Conservation (phyloP, 2,797 vertebrate species). For the Champsocephalus gunnari region DNA sequence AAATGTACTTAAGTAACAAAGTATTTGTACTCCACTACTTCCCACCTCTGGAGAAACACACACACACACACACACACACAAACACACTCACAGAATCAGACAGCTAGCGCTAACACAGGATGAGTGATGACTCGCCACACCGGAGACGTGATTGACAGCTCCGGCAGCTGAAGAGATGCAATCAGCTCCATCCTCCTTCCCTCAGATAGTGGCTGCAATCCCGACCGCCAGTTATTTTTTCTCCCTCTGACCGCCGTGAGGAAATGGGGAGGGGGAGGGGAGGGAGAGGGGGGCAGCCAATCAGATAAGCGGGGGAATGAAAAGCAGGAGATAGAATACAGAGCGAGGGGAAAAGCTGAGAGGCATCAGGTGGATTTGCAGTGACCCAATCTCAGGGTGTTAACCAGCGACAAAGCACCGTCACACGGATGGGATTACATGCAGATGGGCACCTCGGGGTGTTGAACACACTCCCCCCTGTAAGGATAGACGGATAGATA, state of each 20-base stretch:
- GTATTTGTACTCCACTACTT: too few species aligned
- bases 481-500: too few species aligned
- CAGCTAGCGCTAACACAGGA: slow-evolving; percentile 39
- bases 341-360: slow-evolving; percentile 39
- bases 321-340: slow-evolving; percentile 53
- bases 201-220: slow-evolving; percentile 60
- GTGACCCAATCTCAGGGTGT: slow-evolving; percentile 81
- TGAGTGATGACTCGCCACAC: slow-evolving; percentile 79
- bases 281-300: slow-evolving; percentile 32
- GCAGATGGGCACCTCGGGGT: slow-evolving; percentile 81
- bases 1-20: too few species aligned
- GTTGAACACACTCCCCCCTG: slow-evolving; percentile 56
- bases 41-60: background rate
- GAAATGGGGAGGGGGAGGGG: slow-evolving; percentile 32
- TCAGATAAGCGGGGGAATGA: slow-evolving; percentile 59
- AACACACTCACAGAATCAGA: slow-evolving; percentile 40
- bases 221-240: slow-evolving; percentile 67
- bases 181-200: slow-evolving; percentile 68
- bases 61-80: slow-evolving; percentile 30
- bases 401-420: slow-evolving; percentile 73
- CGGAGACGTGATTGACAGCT: slow-evolving; percentile 76
- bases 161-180: slow-evolving; percentile 79
- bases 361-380: slow-evolving; percentile 83
- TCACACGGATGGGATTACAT: slow-evolving; percentile 82
- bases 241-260: slow-evolving; percentile 40